These are phyloP conservation scores for Nibea albiflora DNA, from an alignment of 2,113 vertebrate genomes.

Conservation along the genomic window DNA sequence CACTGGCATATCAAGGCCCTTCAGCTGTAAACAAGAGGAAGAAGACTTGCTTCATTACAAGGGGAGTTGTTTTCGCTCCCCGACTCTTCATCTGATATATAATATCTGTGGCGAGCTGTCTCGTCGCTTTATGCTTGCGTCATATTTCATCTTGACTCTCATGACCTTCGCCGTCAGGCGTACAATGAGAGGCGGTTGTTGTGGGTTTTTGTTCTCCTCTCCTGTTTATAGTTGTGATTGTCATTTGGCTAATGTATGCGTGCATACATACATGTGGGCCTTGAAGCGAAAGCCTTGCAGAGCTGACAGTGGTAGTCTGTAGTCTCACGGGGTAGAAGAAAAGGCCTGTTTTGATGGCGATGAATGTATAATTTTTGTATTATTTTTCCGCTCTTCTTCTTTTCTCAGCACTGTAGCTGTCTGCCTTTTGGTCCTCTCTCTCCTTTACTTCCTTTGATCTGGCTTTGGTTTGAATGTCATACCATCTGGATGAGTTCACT, in stretches of 20 bases:
- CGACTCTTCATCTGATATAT: slow-evolving; percentile 55
- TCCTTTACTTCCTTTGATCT: slow-evolving; percentile 86
- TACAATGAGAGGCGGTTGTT: slow-evolving; percentile 42
- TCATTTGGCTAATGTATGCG: slow-evolving; percentile 78
- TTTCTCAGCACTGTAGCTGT: slow-evolving; percentile 35
- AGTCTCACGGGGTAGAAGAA: slow-evolving; percentile 67
- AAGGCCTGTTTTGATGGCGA: slow-evolving; percentile 86
- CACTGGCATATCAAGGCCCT: slow-evolving; percentile 61
- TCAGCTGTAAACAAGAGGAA: slow-evolving; percentile 68
- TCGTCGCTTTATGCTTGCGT: slow-evolving; percentile 45
- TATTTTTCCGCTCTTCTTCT: slow-evolving; percentile 70
- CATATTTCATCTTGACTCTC: slow-evolving; percentile 58
- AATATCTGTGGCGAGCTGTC: slow-evolving; percentile 68
- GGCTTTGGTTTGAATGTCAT: slow-evolving; percentile 89
- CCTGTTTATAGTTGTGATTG: slow-evolving; percentile 67
- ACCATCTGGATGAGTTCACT: slow-evolving; percentile 87
- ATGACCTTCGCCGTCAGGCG: slow-evolving; percentile 71
- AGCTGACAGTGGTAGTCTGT: slow-evolving; percentile 65
- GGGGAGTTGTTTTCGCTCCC: slow-evolving; percentile 46
- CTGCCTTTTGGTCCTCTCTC: slow-evolving; percentile 78
- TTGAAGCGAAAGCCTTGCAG: slow-evolving; percentile 54
- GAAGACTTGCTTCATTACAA: slow-evolving; percentile 66
- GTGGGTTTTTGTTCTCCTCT: slow-evolving; percentile 54
- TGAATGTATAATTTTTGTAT: slow-evolving; percentile 87
- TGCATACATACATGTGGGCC: slow-evolving; percentile 61